Conservation (phyloP, 2,797 vertebrate species). For the Xiphophorus birchmanni region DNA sequence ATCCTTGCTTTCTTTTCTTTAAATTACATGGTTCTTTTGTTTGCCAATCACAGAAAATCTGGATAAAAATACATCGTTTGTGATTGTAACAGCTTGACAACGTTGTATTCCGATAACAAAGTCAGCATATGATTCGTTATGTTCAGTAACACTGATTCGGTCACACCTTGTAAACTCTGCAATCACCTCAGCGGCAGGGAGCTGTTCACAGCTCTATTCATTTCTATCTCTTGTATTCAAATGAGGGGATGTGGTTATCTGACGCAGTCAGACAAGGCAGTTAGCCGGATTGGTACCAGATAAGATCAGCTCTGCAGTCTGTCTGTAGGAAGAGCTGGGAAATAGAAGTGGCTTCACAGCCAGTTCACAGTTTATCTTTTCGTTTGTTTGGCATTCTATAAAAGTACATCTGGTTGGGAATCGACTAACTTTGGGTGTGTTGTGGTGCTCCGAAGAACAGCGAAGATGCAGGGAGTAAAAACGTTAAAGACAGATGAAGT, state of each 20-base stretch:
- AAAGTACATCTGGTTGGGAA: neutral
- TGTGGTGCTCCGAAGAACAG: neutral
- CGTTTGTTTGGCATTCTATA: neutral
- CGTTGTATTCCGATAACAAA: neutral
- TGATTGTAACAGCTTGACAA: neutral
- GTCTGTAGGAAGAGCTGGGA: neutral
- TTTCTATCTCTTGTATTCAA: conserved; percentile 10
- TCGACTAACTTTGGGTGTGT: neutral
- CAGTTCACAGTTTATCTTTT: conserved; percentile 1
- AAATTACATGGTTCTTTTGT: neutral
- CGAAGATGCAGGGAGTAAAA: neutral
- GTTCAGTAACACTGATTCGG: neutral
- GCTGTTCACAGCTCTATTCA: neutral
- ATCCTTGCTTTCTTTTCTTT: neutral
- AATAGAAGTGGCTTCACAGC: neutral
- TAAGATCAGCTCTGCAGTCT: conserved; percentile 2
- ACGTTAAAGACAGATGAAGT: neutral
- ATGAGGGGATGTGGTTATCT: conserved; percentile 13
- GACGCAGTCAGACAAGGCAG: neutral
- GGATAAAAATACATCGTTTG: neutral
- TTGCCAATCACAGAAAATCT: neutral
- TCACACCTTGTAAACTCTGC: neutral
- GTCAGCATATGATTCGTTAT: neutral
- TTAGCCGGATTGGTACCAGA: conserved; percentile 3
- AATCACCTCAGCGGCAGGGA: neutral